These are phyloP conservation scores for Rafetus swinhoei DNA, from an alignment of 2,113 vertebrate genomes.

Conservation along the genomic window DNA sequence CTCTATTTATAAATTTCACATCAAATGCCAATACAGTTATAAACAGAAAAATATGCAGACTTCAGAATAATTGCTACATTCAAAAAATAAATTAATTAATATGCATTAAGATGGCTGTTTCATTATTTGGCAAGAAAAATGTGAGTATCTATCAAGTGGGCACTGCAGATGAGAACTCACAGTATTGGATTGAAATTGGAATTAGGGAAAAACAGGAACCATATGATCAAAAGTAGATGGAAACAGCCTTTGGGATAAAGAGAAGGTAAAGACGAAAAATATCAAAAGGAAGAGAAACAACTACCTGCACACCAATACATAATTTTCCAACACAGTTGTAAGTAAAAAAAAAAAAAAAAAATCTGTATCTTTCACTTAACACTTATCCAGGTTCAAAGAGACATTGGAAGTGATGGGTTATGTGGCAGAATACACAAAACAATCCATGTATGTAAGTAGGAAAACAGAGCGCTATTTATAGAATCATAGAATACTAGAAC, in stretches of 20 bases:
- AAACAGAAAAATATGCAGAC: neutral
- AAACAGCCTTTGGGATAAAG: neutral
- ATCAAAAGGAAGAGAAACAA: neutral
- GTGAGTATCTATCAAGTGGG: neutral
- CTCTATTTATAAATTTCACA: neutral
- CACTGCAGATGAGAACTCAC: neutral
- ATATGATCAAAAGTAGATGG: fast-evolving
- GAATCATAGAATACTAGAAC: too few species aligned
- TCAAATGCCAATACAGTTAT: fast-evolving
- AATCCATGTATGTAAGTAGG: neutral
- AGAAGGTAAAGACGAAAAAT: neutral
- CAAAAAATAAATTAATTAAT: neutral
- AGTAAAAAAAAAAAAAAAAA: neutral
- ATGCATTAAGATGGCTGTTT: neutral
- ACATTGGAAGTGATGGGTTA: fast-evolving
- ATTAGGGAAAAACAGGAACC: neutral
- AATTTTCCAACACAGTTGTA: neutral
- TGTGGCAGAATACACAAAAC: neutral
- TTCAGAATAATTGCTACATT: neutral
- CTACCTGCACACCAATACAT: neutral
- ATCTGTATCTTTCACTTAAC: neutral
- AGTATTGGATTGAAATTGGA: neutral
- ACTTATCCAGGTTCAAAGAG: neutral
- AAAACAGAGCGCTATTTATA: neutral
- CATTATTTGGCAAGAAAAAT: too few species aligned